Evolutionary conservation across 2,888 invertebrate species (phyloP), one percentile per base, ranked within the genome.

Genomic region (Chrysodeixis includens): DNA sequence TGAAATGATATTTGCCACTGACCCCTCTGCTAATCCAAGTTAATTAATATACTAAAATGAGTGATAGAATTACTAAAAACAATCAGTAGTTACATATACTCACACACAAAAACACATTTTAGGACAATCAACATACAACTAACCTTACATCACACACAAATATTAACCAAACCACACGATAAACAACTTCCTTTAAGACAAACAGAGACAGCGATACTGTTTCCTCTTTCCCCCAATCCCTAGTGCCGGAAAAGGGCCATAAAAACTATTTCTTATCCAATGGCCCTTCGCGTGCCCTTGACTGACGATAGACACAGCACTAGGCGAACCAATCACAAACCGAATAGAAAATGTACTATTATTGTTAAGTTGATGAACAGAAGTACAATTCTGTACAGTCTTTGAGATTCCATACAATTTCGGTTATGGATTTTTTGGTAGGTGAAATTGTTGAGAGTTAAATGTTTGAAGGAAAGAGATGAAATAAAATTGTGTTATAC

Each of bases 261-360:
- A 71, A 62, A 66, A 73, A 32, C 52, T 20, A 22, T 30, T 5
- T 16, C 6, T 20, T 49, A 26, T 35, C 70, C 62, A 71, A 62
- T 62, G 20, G 58, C 72, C 73, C 76, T 73, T 76, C 7, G 8
- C 14, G 6, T n/a, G 20, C 61, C 76, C 76, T 62, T 62, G 18
- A 7, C 22, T 14, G 14, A 18, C 16, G 30, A 8, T 40, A 59
- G 62, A 78, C 78, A 78, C 46, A 20, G 44, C 26, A 26, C 7
- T n/a, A 16, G 60, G 58, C 10, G 53, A 54, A 62, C 78, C 78
- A 79, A 79, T 79, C 71, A 63, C 54, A 58, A 46, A 51, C 20
- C 76, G 46, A 40, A 71, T 73, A 73, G 73, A 73, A 60, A 62
- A 32, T 56, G 62, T 54, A 66, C 73, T 73, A 73, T 70, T 56